These are phyloP conservation scores for Mystacornis crossleyi DNA, from an alignment of 2,113 vertebrate genomes.

Conservation along the genomic window DNA sequence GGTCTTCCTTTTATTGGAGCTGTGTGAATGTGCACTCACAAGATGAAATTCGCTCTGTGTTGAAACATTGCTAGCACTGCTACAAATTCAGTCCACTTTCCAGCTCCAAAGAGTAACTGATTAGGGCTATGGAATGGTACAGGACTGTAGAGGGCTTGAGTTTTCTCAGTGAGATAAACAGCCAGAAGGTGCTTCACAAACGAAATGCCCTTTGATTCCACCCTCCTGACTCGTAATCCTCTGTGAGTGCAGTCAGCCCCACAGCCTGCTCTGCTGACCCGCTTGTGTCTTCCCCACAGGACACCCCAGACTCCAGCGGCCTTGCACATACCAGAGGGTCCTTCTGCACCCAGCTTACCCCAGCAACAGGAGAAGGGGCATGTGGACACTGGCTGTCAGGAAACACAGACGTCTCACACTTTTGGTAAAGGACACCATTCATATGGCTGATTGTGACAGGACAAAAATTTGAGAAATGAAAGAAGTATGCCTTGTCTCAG, in stretches of 20 bases:
- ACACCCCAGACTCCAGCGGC: not conserved
- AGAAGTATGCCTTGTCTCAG: not conserved
- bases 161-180: not conserved
- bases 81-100: not conserved
- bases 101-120: not conserved
- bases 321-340: not conserved
- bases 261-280: not conserved
- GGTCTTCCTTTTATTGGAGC: not conserved
- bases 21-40: not conserved
- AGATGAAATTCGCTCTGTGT: not conserved
- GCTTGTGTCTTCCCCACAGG: not conserved
- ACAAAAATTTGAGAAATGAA: not conserved
- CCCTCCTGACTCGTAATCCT: not conserved
- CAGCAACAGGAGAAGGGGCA: not conserved
- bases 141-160: not conserved
- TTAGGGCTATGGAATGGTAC: not conserved
- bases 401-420: not conserved
- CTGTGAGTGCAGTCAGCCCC: not conserved
- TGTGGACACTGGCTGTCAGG: not conserved
- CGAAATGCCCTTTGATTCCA: not conserved
- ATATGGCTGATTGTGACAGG: not conserved
- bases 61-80: not conserved
- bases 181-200: not conserved
- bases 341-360: not conserved
- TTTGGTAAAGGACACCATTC: not conserved